Percentiles rank a stretch among this genome's conserved stretches.
Conservation (phyloP, 2,113 vertebrate genomes). For the Alosa alosa region DNA sequence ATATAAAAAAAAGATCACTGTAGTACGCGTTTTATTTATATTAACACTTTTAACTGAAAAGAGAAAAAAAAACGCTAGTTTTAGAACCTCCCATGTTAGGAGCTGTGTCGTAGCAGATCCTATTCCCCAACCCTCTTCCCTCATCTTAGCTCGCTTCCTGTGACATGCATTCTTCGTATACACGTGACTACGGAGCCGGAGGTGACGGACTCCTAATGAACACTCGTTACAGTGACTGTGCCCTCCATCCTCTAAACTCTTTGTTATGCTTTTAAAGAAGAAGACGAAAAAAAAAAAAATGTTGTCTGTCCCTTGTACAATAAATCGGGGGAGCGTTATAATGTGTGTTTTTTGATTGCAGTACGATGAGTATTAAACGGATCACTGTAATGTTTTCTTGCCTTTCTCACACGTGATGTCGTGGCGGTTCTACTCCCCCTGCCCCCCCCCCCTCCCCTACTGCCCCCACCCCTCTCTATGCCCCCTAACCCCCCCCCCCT, state of each 20-base stretch:
- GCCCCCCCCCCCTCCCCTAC: slow-evolving; percentile 21
- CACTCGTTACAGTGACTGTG: slow-evolving; percentile 51
- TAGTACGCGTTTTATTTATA: slow-evolving; percentile 74
- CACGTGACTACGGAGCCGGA: slow-evolving; percentile 39
- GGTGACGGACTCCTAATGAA: slow-evolving; percentile 50
- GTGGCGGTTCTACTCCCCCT: slow-evolving; percentile 37
- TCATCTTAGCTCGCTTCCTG: slow-evolving; percentile 30
- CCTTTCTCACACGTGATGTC: slow-evolving; percentile 52
- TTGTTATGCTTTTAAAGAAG: slow-evolving; percentile 36
- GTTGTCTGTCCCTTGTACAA: slow-evolving; percentile 45
- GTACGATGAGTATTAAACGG: slow-evolving; percentile 50
- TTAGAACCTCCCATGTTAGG: slow-evolving; percentile 70
- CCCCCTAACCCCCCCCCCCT: slow-evolving; percentile 15
- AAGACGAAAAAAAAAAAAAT: slow-evolving; percentile 16
- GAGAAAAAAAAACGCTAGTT: slow-evolving; percentile 57
- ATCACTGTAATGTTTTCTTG: slow-evolving; percentile 48
- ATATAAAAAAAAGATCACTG: slow-evolving; percentile 55
- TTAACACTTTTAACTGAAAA: slow-evolving; percentile 67
- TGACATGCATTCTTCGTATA: slow-evolving; percentile 29
- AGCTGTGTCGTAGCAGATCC: slow-evolving; percentile 53
- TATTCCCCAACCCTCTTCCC: slow-evolving; percentile 19
- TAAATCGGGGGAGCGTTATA: slow-evolving; percentile 45
- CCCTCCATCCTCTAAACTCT: slow-evolving; percentile 28
- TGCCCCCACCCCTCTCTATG: background rate
- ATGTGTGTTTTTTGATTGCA: slow-evolving; percentile 51